Evolutionary conservation across 1,140 invertebrate genomes (phyloP).

Genomic region (Drosophila bifasciata): DNA sequence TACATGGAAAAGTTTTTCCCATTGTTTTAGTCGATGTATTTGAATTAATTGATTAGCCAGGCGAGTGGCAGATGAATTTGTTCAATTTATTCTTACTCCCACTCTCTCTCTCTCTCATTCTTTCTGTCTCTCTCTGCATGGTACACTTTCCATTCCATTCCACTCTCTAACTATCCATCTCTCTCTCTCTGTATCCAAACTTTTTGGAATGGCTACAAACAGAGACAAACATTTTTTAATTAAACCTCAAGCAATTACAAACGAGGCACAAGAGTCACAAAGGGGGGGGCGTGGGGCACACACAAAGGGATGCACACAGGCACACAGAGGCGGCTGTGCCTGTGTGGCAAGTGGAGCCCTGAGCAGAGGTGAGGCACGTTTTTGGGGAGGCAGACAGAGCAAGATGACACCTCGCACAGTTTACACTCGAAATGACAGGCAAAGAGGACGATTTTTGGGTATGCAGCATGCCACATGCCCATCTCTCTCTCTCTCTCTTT

Average conservation of each 20-base stretch:
- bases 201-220: constrained; percentile 15
- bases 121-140: background rate
- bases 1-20: constrained; percentile 15
- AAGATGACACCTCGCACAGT: constrained; percentile 65
- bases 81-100: background rate
- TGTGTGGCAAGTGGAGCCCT: background rate
- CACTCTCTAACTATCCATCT: no score
- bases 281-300: constrained; percentile 16
- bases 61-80: constrained; percentile 48
- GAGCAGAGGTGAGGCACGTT: constrained; percentile 21
- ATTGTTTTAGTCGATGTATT: constrained; percentile 19
- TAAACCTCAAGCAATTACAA: constrained; percentile 79
- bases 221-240: constrained; percentile 76
- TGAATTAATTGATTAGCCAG: constrained; percentile 61
- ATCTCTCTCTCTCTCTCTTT: no score
- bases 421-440: constrained; percentile 75
- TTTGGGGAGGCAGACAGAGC: constrained; percentile 5
- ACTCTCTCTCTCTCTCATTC: background rate
- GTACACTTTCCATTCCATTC: background rate
- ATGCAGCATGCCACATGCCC: constrained; percentile 31
- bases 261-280: constrained; percentile 50
- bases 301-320: constrained; percentile 45
- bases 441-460: constrained; percentile 57
- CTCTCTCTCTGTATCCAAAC: background rate
- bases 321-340: background rate